Evolutionary conservation across 2,888 invertebrate species (phyloP).

Genomic region (Aplocera efformata): DNA sequence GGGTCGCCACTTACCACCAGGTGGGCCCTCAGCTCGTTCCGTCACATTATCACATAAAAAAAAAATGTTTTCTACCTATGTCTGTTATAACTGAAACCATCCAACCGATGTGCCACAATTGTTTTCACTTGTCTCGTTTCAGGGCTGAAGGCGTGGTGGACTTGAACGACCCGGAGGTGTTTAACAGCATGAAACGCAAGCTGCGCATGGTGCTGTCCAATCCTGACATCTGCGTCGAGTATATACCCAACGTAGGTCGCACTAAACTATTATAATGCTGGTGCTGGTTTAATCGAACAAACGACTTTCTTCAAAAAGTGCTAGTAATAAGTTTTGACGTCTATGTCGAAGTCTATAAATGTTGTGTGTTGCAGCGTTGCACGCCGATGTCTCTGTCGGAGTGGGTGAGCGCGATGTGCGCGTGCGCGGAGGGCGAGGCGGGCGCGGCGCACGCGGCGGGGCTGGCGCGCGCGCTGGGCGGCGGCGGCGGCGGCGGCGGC

Average conservation of each 20-base stretch:
- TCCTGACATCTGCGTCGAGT: slow-evolving; percentile 87
- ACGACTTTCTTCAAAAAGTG: too few species aligned
- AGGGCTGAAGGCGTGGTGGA: slow-evolving; percentile 67
- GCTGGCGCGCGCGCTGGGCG: slow-evolving; percentile 3
- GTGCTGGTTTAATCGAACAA: too few species aligned
- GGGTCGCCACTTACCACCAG: too few species aligned
- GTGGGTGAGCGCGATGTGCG: slow-evolving; percentile 59
- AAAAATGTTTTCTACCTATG: too few species aligned
- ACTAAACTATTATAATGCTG: too few species aligned
- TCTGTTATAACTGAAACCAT: too few species aligned
- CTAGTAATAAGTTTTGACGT: too few species aligned
- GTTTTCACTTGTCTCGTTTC: background rate
- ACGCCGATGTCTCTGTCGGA: slow-evolving; percentile 59
- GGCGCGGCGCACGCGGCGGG: slow-evolving; percentile 37
- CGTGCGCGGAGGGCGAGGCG: slow-evolving; percentile 38
- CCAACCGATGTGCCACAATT: too few species aligned
- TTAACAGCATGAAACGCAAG: slow-evolving; percentile 87
- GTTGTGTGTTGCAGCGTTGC: slow-evolving; percentile 45
- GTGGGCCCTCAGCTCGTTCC: too few species aligned
- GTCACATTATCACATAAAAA: too few species aligned
- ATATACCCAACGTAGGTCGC: slow-evolving; percentile 76
- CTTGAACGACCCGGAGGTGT: slow-evolving; percentile 68
- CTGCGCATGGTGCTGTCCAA: slow-evolving; percentile 94
- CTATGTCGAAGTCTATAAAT: too few species aligned
- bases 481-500: slow-evolving; percentile 30